phyloP scores from a whole-genome alignment of 2,888 invertebrate species.

The Torymus texanus region DNA sequence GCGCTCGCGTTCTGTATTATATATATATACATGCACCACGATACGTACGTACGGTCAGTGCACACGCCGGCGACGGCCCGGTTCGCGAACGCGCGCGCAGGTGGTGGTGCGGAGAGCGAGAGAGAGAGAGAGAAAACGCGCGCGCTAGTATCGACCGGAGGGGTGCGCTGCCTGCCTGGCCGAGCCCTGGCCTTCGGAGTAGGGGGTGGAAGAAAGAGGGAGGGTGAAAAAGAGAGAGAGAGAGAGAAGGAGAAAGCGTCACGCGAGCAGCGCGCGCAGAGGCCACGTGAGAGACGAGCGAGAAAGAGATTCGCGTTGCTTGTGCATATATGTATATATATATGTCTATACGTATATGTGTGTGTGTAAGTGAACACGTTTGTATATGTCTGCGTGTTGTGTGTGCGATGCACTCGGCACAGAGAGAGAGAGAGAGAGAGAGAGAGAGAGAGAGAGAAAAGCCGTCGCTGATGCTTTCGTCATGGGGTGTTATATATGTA shows the following conservation, averaged over 20 bases:
- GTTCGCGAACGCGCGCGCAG: background rate
- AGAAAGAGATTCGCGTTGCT: too few species aligned
- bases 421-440: too few species aligned
- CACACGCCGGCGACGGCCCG: conserved; percentile 3
- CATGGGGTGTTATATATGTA: background rate
- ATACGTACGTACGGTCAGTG: conserved; percentile 36
- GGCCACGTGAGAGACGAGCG: conserved; percentile 45
- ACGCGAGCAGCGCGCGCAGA: conserved; percentile 32
- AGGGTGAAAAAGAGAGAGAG: background rate
- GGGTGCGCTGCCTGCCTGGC: too few species aligned
- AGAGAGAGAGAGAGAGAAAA: too few species aligned
- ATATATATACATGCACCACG: background rate
- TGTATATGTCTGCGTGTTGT: too few species aligned
- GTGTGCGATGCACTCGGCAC: too few species aligned
- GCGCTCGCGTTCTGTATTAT: too few species aligned
- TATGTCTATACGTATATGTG: too few species aligned
- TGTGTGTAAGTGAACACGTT: too few species aligned
- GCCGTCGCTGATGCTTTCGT: background rate
- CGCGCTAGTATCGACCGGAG: background rate
- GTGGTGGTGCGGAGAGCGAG: background rate
- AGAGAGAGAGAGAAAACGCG: background rate
- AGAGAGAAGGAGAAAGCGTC: background rate
- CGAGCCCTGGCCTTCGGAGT: background rate
- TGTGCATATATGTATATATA: too few species aligned
- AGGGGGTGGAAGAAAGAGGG: too few species aligned